These are phyloP conservation scores for Dromaius novaehollandiae DNA, from an alignment of 2,113 vertebrate species.

Conservation along the genomic window DNA sequence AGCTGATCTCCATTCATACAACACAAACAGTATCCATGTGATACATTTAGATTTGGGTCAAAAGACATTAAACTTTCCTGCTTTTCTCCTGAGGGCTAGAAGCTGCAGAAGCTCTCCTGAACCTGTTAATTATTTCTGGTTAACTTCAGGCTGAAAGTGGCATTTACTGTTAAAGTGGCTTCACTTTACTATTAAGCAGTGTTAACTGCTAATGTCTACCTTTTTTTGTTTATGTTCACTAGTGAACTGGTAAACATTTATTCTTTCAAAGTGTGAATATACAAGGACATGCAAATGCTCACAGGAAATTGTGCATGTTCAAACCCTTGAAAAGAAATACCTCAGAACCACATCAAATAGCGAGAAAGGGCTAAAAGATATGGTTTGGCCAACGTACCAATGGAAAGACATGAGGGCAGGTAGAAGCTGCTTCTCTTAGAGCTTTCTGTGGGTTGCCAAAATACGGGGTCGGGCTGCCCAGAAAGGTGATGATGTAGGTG, in stretches of 20 bases:
- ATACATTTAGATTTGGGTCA: background rate
- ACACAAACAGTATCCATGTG: background rate
- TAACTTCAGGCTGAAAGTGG: background rate
- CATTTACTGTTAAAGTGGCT: background rate
- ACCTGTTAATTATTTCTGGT: background rate
- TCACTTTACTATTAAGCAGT: background rate
- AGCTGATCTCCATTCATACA: background rate
- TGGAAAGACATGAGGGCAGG: background rate
- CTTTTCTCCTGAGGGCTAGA: background rate
- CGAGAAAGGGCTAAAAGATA: background rate
- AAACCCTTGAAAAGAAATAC: background rate
- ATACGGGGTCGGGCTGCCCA: background rate
- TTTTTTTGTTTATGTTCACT: background rate
- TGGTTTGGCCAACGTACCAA: background rate
- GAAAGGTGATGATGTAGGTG: background rate
- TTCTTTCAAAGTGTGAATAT: background rate
- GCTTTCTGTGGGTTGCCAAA: background rate
- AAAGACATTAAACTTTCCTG: background rate
- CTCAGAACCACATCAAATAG: background rate
- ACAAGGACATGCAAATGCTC: background rate
- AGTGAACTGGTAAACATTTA: background rate
- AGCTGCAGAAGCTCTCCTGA: background rate
- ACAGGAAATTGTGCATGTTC: background rate
- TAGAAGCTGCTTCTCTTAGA: background rate
- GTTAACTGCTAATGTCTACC: background rate